Evolutionary conservation across 2,888 invertebrate species (phyloP).

Genomic region (Leuctra nigra): DNA sequence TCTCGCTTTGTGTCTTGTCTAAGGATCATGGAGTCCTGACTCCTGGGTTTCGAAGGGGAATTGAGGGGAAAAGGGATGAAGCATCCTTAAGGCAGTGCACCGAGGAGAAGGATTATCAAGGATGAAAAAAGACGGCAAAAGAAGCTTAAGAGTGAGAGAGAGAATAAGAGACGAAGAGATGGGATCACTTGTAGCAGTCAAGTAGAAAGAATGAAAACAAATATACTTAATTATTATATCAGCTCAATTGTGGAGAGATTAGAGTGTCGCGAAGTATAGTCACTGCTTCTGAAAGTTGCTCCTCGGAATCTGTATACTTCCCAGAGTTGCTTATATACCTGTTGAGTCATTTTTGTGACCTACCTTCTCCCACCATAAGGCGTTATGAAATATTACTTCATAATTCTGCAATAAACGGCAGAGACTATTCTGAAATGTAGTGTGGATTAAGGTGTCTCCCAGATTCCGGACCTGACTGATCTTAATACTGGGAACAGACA

Average conservation of each 20-base stretch:
- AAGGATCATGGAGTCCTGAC: constrained; percentile 15
- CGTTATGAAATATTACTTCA: too few species aligned
- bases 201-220: constrained; percentile 20
- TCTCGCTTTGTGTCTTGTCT: constrained; percentile 4
- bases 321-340: too few species aligned
- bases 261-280: background rate
- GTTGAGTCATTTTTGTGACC: too few species aligned
- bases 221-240: constrained; percentile 21
- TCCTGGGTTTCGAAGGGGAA: background rate
- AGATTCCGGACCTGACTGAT: too few species aligned
- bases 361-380: too few species aligned
- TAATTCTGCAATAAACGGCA: too few species aligned
- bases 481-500: too few species aligned
- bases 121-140: constrained; percentile 16
- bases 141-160: constrained; percentile 10
- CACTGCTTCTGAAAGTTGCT: too few species aligned
- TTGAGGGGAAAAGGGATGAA: background rate
- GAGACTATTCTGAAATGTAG: too few species aligned
- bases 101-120: constrained; percentile 10
- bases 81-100: constrained; percentile 14
- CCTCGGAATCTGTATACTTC: too few species aligned
- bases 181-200: constrained; percentile 14
- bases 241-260: constrained; percentile 11
- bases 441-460: too few species aligned
- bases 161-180: background rate